Evolutionary conservation across 2,888 invertebrate genomes (phyloP).

Genomic region (Orchestes rusci): DNA sequence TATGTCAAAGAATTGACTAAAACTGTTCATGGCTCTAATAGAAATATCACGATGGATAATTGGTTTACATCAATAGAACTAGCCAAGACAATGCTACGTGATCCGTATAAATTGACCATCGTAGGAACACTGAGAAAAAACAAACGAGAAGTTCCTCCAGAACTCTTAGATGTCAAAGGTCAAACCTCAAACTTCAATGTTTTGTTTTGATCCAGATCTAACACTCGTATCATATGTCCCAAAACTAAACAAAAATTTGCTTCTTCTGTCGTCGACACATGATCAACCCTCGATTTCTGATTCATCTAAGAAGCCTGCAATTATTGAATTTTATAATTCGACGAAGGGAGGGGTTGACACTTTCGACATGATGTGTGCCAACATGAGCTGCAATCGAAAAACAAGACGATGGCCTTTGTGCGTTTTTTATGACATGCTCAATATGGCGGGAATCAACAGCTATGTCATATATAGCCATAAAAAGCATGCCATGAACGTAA

Average conservation of each 20-base stretch:
- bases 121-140: constrained; percentile 35
- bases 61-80: constrained; percentile 36
- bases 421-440: constrained; percentile 10
- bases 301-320: constrained; percentile 15
- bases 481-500: constrained; percentile 4
- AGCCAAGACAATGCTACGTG: constrained; percentile 30
- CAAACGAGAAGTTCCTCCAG: constrained; percentile 35
- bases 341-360: constrained; percentile 15
- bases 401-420: constrained; percentile 15
- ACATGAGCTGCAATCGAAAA: constrained; percentile 14
- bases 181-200: constrained; percentile 7
- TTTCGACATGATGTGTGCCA: constrained; percentile 14
- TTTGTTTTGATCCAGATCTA: constrained; percentile 16
- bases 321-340: constrained; percentile 15
- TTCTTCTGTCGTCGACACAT: too few relatives aligned
- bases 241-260: constrained; percentile 28
- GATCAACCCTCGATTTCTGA: too few relatives aligned
- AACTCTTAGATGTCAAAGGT: constrained; percentile 22
- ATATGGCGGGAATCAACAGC: constrained; percentile 4
- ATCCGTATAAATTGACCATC: constrained; percentile 34
- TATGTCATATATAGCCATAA: constrained; percentile 10
- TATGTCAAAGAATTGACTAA: constrained; percentile 8
- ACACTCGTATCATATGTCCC: constrained; percentile 28
- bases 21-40: constrained; percentile 29
- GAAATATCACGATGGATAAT: constrained; percentile 34